These are phyloP conservation scores for Notolepis coatsorum DNA, from an alignment of 2,797 vertebrate species.

Conservation along the genomic window DNA sequence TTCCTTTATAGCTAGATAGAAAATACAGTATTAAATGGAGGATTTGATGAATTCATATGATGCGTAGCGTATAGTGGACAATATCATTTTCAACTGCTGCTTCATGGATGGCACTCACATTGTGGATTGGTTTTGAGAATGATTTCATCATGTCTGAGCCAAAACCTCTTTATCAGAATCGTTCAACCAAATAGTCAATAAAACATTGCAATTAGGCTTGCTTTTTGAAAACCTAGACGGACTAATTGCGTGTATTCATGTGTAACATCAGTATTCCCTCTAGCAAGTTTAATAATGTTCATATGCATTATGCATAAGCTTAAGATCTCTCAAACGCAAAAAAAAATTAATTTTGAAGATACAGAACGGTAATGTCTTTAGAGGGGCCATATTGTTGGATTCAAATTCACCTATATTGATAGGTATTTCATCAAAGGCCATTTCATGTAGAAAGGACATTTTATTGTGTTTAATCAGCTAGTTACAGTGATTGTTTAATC, in stretches of 20 bases:
- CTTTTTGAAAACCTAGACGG: slow-evolving; percentile 59
- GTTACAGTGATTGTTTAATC: no score
- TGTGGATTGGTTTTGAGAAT: slow-evolving; percentile 46
- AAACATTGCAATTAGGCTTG: slow-evolving; percentile 54
- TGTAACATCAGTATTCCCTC: slow-evolving; percentile 59
- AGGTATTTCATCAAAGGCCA: no score
- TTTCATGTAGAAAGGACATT: no score
- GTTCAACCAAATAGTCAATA: slow-evolving; percentile 73
- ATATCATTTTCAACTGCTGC: slow-evolving; percentile 15
- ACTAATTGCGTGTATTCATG: slow-evolving; percentile 73
- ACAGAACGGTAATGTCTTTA: slow-evolving; percentile 20
- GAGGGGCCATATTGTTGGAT: no score
- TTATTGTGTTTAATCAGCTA: no score
- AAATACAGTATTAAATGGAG: slow-evolving; percentile 18
- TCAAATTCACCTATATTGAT: no score
- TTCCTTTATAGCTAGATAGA: no score
- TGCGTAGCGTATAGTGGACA: slow-evolving; percentile 9
- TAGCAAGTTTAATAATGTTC: slow-evolving; percentile 49
- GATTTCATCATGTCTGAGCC: slow-evolving; percentile 53
- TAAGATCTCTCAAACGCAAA: slow-evolving; percentile 37
- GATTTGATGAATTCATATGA: not conserved
- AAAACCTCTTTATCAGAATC: slow-evolving; percentile 70
- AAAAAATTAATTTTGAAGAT: slow-evolving; percentile 25
- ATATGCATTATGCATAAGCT: slow-evolving; percentile 47
- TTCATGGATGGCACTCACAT: slow-evolving; percentile 46